These are phyloP conservation scores for Lerista edwardsae DNA, from an alignment of 2,797 vertebrate species.

Conservation along the genomic window DNA sequence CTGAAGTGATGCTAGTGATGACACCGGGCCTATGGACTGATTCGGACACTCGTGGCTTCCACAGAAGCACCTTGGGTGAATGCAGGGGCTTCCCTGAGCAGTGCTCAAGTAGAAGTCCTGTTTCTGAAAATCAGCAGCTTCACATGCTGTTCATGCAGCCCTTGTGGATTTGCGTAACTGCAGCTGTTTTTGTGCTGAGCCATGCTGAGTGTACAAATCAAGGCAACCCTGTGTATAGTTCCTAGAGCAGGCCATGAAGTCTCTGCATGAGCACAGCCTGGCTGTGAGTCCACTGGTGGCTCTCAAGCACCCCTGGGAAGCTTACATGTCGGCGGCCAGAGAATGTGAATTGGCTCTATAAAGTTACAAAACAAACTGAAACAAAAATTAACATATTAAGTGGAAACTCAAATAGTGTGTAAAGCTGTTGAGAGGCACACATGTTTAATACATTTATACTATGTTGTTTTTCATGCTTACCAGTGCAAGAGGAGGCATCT, in stretches of 20 bases:
- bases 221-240: neutral
- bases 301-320: neutral
- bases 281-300: neutral
- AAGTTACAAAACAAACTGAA: neutral
- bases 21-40: neutral
- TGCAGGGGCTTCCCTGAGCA: too few species aligned
- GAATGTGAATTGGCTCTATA: neutral
- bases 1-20: neutral
- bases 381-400: neutral
- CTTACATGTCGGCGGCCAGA: neutral
- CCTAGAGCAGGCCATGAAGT: neutral
- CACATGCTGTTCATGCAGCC: neutral
- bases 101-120: neutral
- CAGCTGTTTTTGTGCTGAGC: neutral
- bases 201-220: neutral
- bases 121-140: neutral
- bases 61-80: neutral
- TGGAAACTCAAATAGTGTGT: slow-evolving; percentile 11
- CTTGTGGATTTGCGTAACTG: neutral
- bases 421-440: neutral
- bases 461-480: slow-evolving; percentile 62
- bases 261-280: too few species aligned
- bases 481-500: slow-evolving; percentile 85
- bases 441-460: neutral
- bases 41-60: neutral